A percentile compares a stretch with the other conserved stretches of the same genome.
Evolutionary conservation across 2,113 vertebrate species (phyloP).

Genomic region (Polypterus senegalus): DNA sequence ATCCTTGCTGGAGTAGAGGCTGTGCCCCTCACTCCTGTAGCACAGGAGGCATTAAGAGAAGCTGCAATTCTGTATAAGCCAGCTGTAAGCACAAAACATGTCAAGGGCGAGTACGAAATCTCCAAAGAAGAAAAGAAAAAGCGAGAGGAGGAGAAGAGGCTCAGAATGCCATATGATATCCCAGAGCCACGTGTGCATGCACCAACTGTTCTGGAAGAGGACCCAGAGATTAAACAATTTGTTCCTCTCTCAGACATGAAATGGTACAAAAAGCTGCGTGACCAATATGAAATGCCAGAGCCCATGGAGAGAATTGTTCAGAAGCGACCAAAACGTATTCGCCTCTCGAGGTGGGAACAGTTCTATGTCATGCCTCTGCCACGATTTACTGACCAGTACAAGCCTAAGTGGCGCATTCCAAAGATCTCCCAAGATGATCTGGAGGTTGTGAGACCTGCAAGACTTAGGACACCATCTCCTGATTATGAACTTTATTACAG

Average conservation of each 20-base stretch:
- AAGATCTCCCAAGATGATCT: conserved; percentile 82
- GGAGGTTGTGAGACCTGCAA: conserved; percentile 87
- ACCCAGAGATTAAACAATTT: conserved; percentile 81
- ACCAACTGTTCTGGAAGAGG: conserved; percentile 63
- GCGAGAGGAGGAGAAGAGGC: conserved; percentile 64
- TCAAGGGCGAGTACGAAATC: conserved; percentile 76
- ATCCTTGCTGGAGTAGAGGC: conserved; percentile 71
- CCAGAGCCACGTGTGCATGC: conserved; percentile 64
- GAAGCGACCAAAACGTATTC: conserved; percentile 87
- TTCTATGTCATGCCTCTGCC: conserved; percentile 91
- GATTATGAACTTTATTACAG: conserved; percentile 72
- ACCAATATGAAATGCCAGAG: conserved; percentile 93
- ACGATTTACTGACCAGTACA: conserved; percentile 88
- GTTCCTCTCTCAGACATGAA: conserved; percentile 94
- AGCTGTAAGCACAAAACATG: conserved; percentile 75
- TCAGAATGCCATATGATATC: conserved; percentile 87
- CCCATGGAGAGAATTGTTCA: conserved; percentile 76
- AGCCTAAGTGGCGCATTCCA: conserved; percentile 78
- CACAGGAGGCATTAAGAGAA: conserved; percentile 81
- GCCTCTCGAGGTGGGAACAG: conserved; percentile 93
- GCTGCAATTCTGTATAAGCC: conserved; percentile 85
- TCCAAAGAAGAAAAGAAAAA: conserved; percentile 68
- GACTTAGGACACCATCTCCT: conserved; percentile 67
- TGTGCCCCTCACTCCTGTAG: conserved; percentile 67
- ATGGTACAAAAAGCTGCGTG: conserved; percentile 92